A percentile compares a stretch with the other conserved stretches of the same genome.
phyloP scores from a whole-genome alignment of 53 echinoderm and acorn worm species.

The Henricia sp. region DNA sequence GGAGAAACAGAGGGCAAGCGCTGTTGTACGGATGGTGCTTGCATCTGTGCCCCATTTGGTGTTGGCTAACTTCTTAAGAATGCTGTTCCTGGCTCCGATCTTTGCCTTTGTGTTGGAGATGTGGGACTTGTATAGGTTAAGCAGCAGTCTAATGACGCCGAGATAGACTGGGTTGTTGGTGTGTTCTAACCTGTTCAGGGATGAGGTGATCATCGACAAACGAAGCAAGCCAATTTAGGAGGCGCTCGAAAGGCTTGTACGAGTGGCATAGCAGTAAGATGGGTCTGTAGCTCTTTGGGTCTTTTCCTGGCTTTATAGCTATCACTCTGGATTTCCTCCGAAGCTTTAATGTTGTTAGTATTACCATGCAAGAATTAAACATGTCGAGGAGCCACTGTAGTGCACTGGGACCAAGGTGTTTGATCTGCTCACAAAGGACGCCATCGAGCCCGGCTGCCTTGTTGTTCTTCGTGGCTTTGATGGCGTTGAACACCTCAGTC shows the following conservation, averaged over 20 bases:
- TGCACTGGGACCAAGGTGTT: slow-evolving; percentile 25
- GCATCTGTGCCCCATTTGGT: no score
- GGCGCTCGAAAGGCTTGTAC: background rate
- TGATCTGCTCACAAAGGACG: slow-evolving; percentile 30
- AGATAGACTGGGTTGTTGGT: no score
- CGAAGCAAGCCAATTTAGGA: background rate
- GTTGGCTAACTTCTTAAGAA: no score
- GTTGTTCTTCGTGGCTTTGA: background rate
- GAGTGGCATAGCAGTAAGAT: no score
- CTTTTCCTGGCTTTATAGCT: background rate
- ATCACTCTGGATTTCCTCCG: no score
- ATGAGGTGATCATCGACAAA: slow-evolving; percentile 8
- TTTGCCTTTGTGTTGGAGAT: no score
- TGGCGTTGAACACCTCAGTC: background rate
- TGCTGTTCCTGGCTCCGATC: no score
- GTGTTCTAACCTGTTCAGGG: no score
- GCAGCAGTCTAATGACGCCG: background rate
- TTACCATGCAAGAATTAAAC: background rate
- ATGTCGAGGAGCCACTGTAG: background rate
- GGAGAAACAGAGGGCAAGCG: no score
- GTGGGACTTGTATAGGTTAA: background rate
- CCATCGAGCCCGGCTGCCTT: slow-evolving; percentile 33
- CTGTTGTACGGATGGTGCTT: no score
- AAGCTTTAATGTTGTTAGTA: background rate
- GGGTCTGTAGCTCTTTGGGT: slow-evolving; percentile 13